Percentiles rank a stretch among this genome's conserved stretches.
phyloP scores from a whole-genome alignment of 2,888 invertebrate genomes.

The Campoplex capitator region DNA sequence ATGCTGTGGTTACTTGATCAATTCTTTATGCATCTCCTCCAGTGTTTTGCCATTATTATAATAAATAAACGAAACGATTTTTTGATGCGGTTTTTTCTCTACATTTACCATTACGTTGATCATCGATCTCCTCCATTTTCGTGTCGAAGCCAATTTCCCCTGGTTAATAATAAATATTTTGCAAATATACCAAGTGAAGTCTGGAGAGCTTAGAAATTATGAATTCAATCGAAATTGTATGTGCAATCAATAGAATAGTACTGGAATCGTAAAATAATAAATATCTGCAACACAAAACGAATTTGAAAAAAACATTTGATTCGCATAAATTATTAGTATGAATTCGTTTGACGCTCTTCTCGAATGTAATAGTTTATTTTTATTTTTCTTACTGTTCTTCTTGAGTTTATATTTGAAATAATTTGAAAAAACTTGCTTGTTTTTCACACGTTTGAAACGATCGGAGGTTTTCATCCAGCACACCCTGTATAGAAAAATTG shows the following conservation, averaged over 20 bases:
- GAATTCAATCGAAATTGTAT: neutral
- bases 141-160: neutral
- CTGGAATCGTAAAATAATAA: too few species aligned
- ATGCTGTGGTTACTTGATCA: neutral
- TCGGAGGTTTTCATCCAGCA: neutral
- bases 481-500: slow-evolving; percentile 66
- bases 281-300: neutral
- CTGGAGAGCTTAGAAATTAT: neutral
- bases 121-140: neutral
- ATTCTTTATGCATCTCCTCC: too few species aligned
- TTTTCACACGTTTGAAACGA: neutral
- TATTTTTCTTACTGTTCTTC: too few species aligned
- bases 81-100: too few species aligned
- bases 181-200: neutral
- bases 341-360: too few species aligned
- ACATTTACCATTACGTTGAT: neutral
- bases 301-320: neutral
- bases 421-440: neutral
- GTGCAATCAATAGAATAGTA: too few species aligned
- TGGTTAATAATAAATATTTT: too few species aligned
- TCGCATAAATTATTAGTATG: too few species aligned
- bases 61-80: too few species aligned
- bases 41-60: too few species aligned
- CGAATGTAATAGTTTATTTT: too few species aligned
- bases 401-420: too few species aligned